Base-by-base conservation (phyloP, 2,888 invertebrate genomes). In the Coelinius sp. region DNA sequence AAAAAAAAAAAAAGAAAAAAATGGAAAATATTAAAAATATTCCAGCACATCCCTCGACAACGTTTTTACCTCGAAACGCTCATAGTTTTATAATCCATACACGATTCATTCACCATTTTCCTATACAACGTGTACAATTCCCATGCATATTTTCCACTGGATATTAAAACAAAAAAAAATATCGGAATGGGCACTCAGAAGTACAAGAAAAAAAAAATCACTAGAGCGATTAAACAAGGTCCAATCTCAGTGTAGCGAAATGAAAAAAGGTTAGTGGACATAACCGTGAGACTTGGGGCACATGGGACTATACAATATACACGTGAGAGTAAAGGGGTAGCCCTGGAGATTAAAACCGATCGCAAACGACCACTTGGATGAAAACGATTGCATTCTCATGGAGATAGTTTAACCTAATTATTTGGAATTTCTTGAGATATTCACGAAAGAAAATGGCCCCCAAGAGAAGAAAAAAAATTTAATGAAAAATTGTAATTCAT, bases 341-440 rank as follows among this genome's bases (percentile, higher is more conserved):
- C 2, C 10, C 24, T 44, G 22, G 27, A 64, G 64, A 64, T 64
- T 64, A 64, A 64, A 64, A 64, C 64, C 22, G 64, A 64, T 64
- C 64, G 44, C 46, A 46, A 64, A 64, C 64, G 41, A 44, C 24
- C 44, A 64, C 64, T 64, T 64, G 41, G n/a, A 14, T 64, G 41
- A 38, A 62, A 64, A 49, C 46, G 17, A 49, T 49, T 49, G 46
- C 20, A 49, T 49, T 49, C 46, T 49, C 20, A 49, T 49, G 46
- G 20, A 49, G 46, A 49, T 49, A 10, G 20, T 49, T 14, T 20
- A 49, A 20, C 46, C 17, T 17, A 49, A 49, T 17, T 49, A 20
- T 3, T 49, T 49, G 4, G 17, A 49, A 49, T 49, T 49, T 49
- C 46, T 20, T n/a, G n/a, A n/a, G n/a, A n/a, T n/a, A n/a, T n/a